Evolutionary conservation across 2,888 invertebrate genomes (phyloP), one percentile per base, ranked within the genome.

Genomic region (Oligia fasciuncula): DNA sequence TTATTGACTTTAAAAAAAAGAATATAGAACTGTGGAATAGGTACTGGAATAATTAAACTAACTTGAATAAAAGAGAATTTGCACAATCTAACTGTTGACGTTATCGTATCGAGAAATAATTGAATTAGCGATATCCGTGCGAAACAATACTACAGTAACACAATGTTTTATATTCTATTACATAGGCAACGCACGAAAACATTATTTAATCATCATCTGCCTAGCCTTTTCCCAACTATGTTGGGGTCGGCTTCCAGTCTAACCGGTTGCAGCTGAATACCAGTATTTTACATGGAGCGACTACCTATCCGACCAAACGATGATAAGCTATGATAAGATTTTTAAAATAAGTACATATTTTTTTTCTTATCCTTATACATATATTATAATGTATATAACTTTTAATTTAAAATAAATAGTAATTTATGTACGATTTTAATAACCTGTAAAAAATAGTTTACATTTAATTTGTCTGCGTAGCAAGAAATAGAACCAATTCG

Each of bases 41-140:
- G 35, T 35, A 62, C 29, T 43, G 35, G 17, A 62, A 62, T 35
- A 13, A 49, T n/a, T 40, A 11, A 35, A 77, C 14, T 54, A 78
- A 77, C n/a, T 17, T 65, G 13, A 49, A 63, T 8, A 54, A 17
- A 63, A 65, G 23, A 54, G 29, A 65, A 54, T 51, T 78, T 35
- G 17, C 54, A 63, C 57, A 29, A 54, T 54, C 23, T 73, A 73
- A 65, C 43, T n/a, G 65, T 46, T 35, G 49, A 35, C 73, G 80
- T 85, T 76, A 81, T 85, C 86, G 69, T 35, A 62, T 63, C 40
- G 49, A 70, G 73, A 85, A 83, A 76, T 76, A 85, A 85, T 85
- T 81, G 69, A 76, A 43, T 76, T 40, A 49, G 46, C 77, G 66
- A 76, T 60, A 76, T 67, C 40, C 57, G 17, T 40, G 67, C 14